These are phyloP conservation scores for Cephalopholis sonnerati DNA, from an alignment of 2,113 vertebrate species.

Conservation along the genomic window DNA sequence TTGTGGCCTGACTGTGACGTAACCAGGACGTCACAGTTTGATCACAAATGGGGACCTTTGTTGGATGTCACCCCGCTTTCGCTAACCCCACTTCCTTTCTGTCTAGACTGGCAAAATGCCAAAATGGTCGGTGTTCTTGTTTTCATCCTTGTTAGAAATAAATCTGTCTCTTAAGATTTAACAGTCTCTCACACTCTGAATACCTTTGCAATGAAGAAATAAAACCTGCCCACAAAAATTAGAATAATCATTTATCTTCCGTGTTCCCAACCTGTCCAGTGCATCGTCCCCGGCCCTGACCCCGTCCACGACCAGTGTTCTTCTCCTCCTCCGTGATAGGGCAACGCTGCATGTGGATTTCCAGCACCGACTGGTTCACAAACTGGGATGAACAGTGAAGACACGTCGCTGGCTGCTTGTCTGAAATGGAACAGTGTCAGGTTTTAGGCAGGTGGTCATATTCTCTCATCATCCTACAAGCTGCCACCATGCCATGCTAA, in stretches of 20 bases:
- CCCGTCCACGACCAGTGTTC: conserved; percentile 77
- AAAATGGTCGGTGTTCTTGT: not conserved
- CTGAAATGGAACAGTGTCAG: conserved; percentile 58
- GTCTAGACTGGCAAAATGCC: not conserved
- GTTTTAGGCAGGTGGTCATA: conserved; percentile 31
- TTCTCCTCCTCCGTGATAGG: conserved; percentile 81
- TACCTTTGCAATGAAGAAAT: not conserved
- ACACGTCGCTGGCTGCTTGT: conserved; percentile 88
- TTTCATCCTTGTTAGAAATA: conserved; percentile 6
- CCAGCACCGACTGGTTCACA: conserved; percentile 85
- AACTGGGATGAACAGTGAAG: conserved; percentile 88
- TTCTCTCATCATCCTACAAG: not conserved
- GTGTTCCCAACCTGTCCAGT: conserved; percentile 79
- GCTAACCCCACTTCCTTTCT: not conserved
- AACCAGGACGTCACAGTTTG: conserved; percentile 4
- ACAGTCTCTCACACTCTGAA: not conserved
- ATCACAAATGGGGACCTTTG: conserved; percentile 15
- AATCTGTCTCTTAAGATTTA: not conserved
- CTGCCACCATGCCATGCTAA: not conserved
- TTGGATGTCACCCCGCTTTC: not conserved
- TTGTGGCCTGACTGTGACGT: conserved; percentile 17
- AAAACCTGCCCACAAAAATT: not conserved
- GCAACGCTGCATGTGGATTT: conserved; percentile 89
- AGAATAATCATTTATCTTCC: not conserved
- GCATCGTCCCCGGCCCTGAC: conserved; percentile 82